Conservation (phyloP, 1,140 invertebrate genomes). For the Acyrthosiphon pisum region DNA sequence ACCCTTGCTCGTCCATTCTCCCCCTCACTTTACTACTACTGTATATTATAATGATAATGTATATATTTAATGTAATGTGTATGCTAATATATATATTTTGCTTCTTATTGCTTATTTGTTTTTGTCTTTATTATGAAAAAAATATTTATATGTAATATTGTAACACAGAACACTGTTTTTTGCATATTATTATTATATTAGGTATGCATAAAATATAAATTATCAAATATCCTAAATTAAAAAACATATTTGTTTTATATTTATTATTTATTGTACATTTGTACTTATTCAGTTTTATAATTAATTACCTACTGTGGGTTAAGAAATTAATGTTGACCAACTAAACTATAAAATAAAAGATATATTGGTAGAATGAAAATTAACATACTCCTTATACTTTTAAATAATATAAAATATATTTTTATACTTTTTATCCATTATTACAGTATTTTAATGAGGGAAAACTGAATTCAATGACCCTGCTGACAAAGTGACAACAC, state of each 20-base stretch:
- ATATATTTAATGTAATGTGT: neutral
- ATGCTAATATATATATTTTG: neutral
- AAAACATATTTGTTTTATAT: neutral
- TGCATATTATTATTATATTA: neutral
- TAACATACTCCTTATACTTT: neutral
- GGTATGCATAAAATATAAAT: neutral
- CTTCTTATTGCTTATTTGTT: neutral
- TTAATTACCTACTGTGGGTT: neutral
- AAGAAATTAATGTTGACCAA: neutral
- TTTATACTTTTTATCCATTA: neutral
- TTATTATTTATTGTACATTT: neutral
- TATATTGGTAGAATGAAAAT: neutral
- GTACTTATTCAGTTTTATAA: neutral
- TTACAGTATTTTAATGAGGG: neutral
- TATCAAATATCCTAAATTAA: neutral
- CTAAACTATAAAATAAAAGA: neutral
- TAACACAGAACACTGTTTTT: neutral
- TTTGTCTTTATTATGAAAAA: neutral
- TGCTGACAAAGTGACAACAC: neutral
- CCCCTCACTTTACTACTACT: too few relatives aligned
- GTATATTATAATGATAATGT: neutral
- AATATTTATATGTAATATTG: neutral
- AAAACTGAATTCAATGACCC: constrained; percentile 18
- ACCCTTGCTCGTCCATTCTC: too few relatives aligned
- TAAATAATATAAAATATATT: neutral